Base-by-base conservation (phyloP, 1,140 invertebrate species). In the Steinernema feltiae region DNA sequence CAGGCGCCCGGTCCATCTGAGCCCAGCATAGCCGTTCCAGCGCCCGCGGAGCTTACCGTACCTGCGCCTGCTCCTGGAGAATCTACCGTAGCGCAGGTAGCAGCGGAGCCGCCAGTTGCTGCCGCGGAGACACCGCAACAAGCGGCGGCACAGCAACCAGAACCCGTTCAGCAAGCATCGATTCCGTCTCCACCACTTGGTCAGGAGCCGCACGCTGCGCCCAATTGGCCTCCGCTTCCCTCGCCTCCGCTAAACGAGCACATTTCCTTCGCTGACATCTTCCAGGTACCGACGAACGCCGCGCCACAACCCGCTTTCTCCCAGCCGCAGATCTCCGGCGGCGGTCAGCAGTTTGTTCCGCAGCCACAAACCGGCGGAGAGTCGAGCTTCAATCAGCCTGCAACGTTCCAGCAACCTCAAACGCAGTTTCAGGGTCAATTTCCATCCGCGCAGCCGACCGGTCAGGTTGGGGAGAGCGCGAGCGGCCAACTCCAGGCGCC, bases 201-300 rank as follows among this genome's bases (percentile, higher is more conserved):
- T 27, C 53, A 63, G 24, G 53, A 63, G 24, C 15, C 15, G 15
- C 53, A 27, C 24, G 7, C 53, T 12, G 7, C 53, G 53, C 53
- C 53, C 53, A 63, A 63, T 27, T 63, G 53, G 53, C 53, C 53
- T n/a, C 53, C 53, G 15, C 53, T 63, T 15, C 53, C 53, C 15
- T 21, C 53, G 3, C 53, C 53, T 63, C 53, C 53, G 15, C 53
- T 63, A 7, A 63, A 7, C 12, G 53, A 7, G 2, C 7, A 7
- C 15, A 27, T 63, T 3, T 63, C 53, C 53, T 63, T 63, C 24
- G 12, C 7, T 15, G 53, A 63, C 24, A 7, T 63, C 15, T 27
- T 63, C 53, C 53, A 63, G 7, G 53, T 27, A 7, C 15, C 24
- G 24, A 63, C 53, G 15, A 63, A 63, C 41, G 15, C 24, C 12